Evolutionary conservation across 2,888 invertebrate species (phyloP).

Genomic region (Meiosimyza decipiens): DNA sequence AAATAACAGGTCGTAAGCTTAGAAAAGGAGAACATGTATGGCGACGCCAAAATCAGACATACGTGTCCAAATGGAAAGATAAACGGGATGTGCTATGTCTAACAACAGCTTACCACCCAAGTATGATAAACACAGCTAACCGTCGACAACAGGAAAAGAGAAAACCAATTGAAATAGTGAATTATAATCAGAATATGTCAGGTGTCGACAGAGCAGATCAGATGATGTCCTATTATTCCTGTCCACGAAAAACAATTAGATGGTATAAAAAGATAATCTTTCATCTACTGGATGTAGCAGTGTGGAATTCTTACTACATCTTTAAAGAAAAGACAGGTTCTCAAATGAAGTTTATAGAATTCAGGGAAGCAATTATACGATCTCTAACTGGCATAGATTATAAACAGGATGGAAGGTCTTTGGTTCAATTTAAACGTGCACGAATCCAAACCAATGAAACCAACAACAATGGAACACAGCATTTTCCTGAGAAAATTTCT

Average conservation of each 20-base stretch:
- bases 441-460: slow-evolving; percentile 23
- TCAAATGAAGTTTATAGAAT: slow-evolving; percentile 26
- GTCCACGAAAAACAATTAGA: slow-evolving; percentile 41
- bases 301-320: slow-evolving; percentile 38
- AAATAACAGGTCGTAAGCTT: slow-evolving; percentile 31
- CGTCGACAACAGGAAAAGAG: slow-evolving; percentile 30
- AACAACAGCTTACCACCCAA: slow-evolving; percentile 35
- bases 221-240: slow-evolving; percentile 33
- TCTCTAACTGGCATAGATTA: slow-evolving; percentile 26
- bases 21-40: slow-evolving; percentile 32
- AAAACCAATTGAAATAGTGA: slow-evolving; percentile 34
- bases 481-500: slow-evolving; percentile 33
- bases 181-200: slow-evolving; percentile 35
- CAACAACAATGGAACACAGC: slow-evolving; percentile 26
- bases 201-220: slow-evolving; percentile 35
- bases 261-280: slow-evolving; percentile 44
- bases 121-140: slow-evolving; percentile 30
- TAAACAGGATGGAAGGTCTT: slow-evolving; percentile 25
- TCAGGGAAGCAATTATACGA: slow-evolving; percentile 25
- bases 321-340: slow-evolving; percentile 33
- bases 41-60: slow-evolving; percentile 28
- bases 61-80: slow-evolving; percentile 36
- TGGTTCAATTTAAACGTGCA: slow-evolving; percentile 24
- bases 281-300: slow-evolving; percentile 39
- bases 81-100: slow-evolving; percentile 32